phyloP scores from a whole-genome alignment of 1,140 invertebrate species.

The Nasonia vitripennis region DNA sequence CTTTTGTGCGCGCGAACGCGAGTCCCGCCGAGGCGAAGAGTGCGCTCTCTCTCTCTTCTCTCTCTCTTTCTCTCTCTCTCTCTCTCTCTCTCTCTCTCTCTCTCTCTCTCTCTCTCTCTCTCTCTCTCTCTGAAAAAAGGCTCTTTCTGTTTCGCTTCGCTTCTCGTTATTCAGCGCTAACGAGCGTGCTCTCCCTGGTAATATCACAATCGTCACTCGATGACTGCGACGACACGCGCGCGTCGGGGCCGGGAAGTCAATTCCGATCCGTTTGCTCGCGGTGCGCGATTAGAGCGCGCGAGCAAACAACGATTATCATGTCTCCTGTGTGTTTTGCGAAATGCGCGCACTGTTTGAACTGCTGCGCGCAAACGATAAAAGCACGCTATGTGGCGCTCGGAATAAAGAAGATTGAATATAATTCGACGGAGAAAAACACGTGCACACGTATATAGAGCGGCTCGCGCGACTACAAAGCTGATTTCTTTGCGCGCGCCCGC shows the following conservation, averaged over 20 bases:
- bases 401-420: not conserved
- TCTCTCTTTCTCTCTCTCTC: not conserved
- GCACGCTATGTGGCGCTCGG: too few species aligned
- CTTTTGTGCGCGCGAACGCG: conserved; percentile 40
- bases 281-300: not conserved
- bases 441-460: not conserved
- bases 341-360: not conserved
- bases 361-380: too few species aligned
- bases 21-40: conserved; percentile 7
- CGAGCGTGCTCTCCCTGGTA: conserved; percentile 7
- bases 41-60: not conserved
- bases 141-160: conserved; percentile 5
- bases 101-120: not conserved
- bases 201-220: conserved; percentile 43
- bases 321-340: not conserved
- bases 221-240: not conserved
- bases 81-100: not conserved
- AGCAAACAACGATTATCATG: not conserved
- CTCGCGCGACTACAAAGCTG: too few species aligned
- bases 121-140: not conserved
- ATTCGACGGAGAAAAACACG: not conserved
- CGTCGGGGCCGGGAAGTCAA: too few species aligned
- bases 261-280: not conserved
- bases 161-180: not conserved
- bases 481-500: not conserved